phyloP scores from a whole-genome alignment of 2,113 vertebrate species.

The Aegithalos caudatus region DNA sequence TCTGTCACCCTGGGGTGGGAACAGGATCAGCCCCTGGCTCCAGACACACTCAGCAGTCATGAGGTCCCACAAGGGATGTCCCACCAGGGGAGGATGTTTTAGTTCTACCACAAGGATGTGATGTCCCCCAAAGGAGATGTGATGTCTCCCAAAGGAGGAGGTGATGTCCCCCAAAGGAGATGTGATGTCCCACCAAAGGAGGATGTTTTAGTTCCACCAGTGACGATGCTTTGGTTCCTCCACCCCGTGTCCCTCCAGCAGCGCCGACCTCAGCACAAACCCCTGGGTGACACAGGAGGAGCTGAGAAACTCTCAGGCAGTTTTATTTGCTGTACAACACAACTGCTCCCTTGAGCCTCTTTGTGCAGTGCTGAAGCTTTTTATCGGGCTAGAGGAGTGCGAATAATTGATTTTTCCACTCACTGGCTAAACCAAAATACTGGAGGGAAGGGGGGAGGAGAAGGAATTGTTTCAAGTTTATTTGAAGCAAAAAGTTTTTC shows the following conservation, averaged over 20 bases:
- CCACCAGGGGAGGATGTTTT: background rate
- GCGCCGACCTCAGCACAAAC: rapidly evolving
- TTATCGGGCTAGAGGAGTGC: background rate
- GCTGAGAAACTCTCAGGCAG: rapidly evolving
- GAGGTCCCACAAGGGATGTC: background rate
- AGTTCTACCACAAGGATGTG: background rate
- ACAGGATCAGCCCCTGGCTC: background rate
- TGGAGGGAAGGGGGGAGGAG: background rate
- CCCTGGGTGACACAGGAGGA: background rate
- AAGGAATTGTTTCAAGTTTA: conserved; percentile 48
- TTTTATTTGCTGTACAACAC: background rate
- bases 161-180: background rate
- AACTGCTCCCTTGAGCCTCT: conserved; percentile 15
- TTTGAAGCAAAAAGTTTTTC: conserved; percentile 21
- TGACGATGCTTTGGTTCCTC: background rate
- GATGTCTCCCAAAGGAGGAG: background rate
- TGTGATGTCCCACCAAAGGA: background rate
- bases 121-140: background rate
- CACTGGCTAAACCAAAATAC: conserved; percentile 30
- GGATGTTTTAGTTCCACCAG: background rate
- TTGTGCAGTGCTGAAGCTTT: background rate
- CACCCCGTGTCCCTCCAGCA: background rate
- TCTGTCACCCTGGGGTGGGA: background rate
- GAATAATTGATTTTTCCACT: conserved; percentile 63
- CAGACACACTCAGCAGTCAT: rapidly evolving